Base-by-base conservation (phyloP, 2,113 vertebrate species). In the Mesocricetus auratus region DNA sequence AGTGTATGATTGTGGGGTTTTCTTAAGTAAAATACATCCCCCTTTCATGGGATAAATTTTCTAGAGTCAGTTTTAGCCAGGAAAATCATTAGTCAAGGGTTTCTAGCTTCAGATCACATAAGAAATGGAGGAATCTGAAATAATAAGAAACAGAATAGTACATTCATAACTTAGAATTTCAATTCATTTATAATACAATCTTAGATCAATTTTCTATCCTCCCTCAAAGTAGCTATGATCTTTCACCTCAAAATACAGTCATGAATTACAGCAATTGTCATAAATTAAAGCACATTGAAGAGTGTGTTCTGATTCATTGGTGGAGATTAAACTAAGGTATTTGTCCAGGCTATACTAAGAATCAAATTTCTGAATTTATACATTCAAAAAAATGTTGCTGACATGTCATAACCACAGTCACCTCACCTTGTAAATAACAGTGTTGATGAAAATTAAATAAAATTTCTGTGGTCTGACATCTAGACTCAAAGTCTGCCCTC, bases 401-500 rank as follows among this genome's bases (percentile, higher is more conserved):
- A 62, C 22, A 83, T 29, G 7, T 62, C n/a, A 29, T 24, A 83
- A 83, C 39, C 13, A 29, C 7, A 60, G 26, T 83, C 56, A 83
- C 24, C 7, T 83, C 56, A 62, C 13, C 7, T 83, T 83, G 24
- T 24, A 62, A 62, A 42, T n/a, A 83, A 2, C 22, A 42, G 13
- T 60, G 22, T 60, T 73, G 8, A 73, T 39, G 8, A 71, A 19
- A 21, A 0, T 17, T 71, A 73, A 73, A 22, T 39, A 13, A 56
- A 56, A 56, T 21, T 39, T 9, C 68, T 73, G n/a, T 39, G 17
- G 8, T 39, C 36, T 22, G n/a, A 22, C n/a, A 39, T 39, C 71
- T 82, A 29, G 83, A 93, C 78, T 96, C 89, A 96, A 73, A 42
- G 71, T 88, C 73, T 74, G n/a, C 36, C 22, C 9, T 74, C 24